phyloP scores from a whole-genome alignment of 2,797 vertebrate species.

The Sarcophilus harrisii region DNA sequence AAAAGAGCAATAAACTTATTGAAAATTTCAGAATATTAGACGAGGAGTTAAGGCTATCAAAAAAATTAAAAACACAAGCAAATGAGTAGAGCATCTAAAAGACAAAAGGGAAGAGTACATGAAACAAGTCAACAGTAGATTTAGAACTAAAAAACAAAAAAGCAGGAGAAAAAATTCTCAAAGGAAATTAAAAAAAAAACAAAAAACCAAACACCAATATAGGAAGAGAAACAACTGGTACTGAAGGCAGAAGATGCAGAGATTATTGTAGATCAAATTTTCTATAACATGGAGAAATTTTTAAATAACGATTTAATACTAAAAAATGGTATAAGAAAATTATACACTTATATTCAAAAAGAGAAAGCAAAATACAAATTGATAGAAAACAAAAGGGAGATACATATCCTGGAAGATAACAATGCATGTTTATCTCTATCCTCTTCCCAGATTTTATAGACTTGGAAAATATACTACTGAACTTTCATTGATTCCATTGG shows the following conservation, averaged over 20 bases:
- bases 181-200: not conserved
- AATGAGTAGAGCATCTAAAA: not conserved
- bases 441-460: not conserved
- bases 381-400: not conserved
- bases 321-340: not conserved
- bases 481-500: not conserved
- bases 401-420: not conserved
- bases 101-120: not conserved
- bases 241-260: not conserved
- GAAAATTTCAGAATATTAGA: not conserved
- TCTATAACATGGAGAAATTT: not conserved
- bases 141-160: not conserved
- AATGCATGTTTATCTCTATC: not conserved
- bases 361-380: not conserved
- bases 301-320: not conserved
- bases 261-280: not conserved
- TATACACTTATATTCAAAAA: not conserved
- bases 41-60: constrained; percentile 21
- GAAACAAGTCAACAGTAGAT: not conserved
- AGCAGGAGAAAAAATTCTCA: not conserved
- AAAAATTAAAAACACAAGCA: not conserved
- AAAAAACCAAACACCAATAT: not conserved
- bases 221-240: not conserved
- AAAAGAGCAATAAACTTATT: not conserved
- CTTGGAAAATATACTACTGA: not conserved